These are phyloP conservation scores for Halcyon smyrnensis DNA, from an alignment of 2,797 vertebrate genomes.

Conservation along the genomic window DNA sequence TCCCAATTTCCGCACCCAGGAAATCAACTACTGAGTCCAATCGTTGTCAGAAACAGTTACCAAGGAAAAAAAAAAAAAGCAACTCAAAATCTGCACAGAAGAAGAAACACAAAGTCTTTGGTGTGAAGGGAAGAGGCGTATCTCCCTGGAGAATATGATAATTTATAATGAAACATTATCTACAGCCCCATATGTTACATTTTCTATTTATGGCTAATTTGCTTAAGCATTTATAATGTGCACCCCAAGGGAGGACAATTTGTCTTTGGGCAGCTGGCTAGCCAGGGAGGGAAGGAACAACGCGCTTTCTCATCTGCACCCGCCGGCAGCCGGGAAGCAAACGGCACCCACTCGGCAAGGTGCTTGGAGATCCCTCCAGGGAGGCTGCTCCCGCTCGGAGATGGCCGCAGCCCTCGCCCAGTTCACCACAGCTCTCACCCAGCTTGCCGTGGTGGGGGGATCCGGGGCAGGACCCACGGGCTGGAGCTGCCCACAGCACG, in stretches of 20 bases:
- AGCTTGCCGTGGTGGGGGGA: fast-evolving
- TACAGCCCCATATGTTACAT: slow-evolving; percentile 67
- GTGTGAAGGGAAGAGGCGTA: slow-evolving; percentile 52
- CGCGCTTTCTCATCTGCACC: neutral
- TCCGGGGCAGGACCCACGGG: fast-evolving
- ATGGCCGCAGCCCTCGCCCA: fast-evolving
- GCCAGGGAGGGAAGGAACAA: neutral
- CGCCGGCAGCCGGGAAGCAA: neutral
- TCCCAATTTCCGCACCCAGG: neutral
- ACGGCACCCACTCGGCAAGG: neutral
- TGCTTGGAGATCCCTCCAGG: neutral
- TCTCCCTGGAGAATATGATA: slow-evolving; percentile 67
- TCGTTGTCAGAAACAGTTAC: neutral
- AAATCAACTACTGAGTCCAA: slow-evolving; percentile 1
- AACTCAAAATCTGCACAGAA: slow-evolving; percentile 11
- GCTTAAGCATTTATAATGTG: slow-evolving; percentile 33
- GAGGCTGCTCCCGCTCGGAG: fast-evolving
- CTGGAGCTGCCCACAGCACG: neutral
- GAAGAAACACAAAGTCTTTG: slow-evolving; percentile 34
- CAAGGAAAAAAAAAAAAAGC: neutral
- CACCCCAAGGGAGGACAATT: slow-evolving; percentile 49
- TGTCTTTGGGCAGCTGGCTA: slow-evolving; percentile 59
- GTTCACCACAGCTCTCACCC: no score
- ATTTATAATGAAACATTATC: slow-evolving; percentile 73
- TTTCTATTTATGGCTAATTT: slow-evolving; percentile 77